Percentiles rank a stretch among this genome's conserved stretches.
phyloP scores from a whole-genome alignment of 2,113 vertebrate genomes.

The Apeltes quadracus region DNA sequence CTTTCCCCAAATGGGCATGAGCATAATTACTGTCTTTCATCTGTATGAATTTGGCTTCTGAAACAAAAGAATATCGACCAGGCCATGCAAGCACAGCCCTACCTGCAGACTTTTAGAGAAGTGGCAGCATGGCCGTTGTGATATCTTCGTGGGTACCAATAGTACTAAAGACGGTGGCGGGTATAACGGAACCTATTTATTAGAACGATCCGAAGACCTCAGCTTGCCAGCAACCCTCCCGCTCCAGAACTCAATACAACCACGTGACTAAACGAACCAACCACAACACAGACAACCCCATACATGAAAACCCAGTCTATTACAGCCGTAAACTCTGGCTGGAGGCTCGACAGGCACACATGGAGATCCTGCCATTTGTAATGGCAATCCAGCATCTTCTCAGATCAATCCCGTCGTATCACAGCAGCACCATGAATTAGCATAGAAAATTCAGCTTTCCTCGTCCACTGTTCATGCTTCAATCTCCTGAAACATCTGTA shows the following conservation, averaged over 20 bases:
- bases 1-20: constrained; percentile 56
- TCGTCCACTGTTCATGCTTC: constrained; percentile 7
- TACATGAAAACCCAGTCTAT: too few relatives aligned
- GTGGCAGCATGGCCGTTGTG: not conserved
- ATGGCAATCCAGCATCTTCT: not conserved
- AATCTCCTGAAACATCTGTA: not conserved
- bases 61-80: constrained; percentile 68
- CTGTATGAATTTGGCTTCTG: constrained; percentile 72
- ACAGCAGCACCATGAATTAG: not conserved
- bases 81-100: constrained; percentile 19
- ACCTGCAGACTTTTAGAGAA: constrained; percentile 37
- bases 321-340: not conserved
- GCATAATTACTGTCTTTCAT: constrained; percentile 79
- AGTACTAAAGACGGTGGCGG: too few relatives aligned
- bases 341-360: not conserved
- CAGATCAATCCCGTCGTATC: not conserved
- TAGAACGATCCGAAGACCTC: too few relatives aligned
- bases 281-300: too few relatives aligned
- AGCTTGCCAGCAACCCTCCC: too few relatives aligned
- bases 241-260: too few relatives aligned
- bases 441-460: constrained; percentile 12
- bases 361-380: not conserved
- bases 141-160: too few relatives aligned
- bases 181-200: too few relatives aligned
- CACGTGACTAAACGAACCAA: too few relatives aligned